Conservation (phyloP, 1,140 invertebrate species). For the Harlomillsia oculata region DNA sequence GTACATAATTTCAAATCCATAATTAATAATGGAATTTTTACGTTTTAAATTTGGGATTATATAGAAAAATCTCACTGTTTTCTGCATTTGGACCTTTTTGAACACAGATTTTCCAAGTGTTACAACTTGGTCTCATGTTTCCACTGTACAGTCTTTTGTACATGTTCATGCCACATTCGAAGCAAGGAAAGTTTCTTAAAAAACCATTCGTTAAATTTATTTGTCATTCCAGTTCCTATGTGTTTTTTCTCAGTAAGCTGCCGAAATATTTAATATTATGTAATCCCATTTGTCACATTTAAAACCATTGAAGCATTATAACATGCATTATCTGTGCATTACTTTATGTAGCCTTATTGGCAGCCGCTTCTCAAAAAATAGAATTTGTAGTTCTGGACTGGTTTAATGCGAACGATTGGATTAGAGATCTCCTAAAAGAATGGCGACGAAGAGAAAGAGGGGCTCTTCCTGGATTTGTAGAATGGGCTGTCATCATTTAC, state of each 20-base stretch:
- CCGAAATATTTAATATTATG: conserved; percentile 19
- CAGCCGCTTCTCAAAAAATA: conserved; percentile 68
- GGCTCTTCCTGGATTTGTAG: conserved; percentile 71
- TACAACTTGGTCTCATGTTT: conserved; percentile 69
- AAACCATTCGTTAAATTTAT: conserved; percentile 93
- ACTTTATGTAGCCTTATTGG: conserved; percentile 55
- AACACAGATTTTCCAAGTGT: conserved; percentile 54
- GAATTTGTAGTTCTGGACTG: conserved; percentile 67
- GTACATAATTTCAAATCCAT: not conserved
- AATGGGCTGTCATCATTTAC: conserved; percentile 68
- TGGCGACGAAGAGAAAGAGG: conserved; percentile 72
- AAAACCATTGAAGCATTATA: not conserved
- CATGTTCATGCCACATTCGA: conserved; percentile 69
- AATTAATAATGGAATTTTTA: not conserved
- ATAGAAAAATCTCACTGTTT: not conserved
- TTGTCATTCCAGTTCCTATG: conserved; percentile 78
- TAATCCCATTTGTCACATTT: not conserved
- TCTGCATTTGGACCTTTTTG: not conserved
- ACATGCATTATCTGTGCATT: not conserved
- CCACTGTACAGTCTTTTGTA: conserved; percentile 75
- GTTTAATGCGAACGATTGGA: conserved; percentile 59
- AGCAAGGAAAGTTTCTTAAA: conserved; percentile 71
- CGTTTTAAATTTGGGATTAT: not conserved
- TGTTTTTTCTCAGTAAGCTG: conserved; percentile 71
- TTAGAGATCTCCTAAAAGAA: conserved; percentile 53